phyloP scores from a whole-genome alignment of 2,888 invertebrate genomes.

The Papilio elwesi region DNA sequence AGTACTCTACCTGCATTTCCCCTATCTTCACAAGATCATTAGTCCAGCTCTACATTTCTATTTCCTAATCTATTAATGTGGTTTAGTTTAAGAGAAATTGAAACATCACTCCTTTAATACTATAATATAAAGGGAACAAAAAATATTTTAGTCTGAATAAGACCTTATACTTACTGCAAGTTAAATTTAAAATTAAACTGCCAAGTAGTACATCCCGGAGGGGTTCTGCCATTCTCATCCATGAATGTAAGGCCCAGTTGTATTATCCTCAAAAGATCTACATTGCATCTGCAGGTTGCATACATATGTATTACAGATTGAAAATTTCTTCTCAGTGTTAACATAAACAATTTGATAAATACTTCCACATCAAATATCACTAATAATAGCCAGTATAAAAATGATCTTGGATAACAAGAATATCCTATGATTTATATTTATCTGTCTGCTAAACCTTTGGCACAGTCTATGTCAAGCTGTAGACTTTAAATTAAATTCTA shows the following conservation, averaged over 20 bases:
- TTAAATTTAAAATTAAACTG: conserved; percentile 99
- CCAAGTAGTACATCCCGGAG: conserved; percentile 95
- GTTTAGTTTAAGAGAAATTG: neutral
- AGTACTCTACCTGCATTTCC: too few species aligned
- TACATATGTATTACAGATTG: neutral
- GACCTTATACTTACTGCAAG: conserved; percentile 87
- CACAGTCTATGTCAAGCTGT: too few species aligned
- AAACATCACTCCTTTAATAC: neutral
- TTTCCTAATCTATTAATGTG: neutral
- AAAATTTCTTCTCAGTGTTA: neutral
- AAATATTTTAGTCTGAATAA: neutral
- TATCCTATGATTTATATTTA: neutral
- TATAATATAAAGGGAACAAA: neutral
- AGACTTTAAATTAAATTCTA: too few species aligned
- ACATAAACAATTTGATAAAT: too few species aligned
- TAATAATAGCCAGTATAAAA: too few species aligned
- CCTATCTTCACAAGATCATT: too few species aligned
- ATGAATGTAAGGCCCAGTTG: conserved; percentile 96
- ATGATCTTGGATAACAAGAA: too few species aligned
- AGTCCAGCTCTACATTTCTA: neutral
- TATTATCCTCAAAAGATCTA: conserved; percentile 96
- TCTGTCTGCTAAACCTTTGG: neutral
- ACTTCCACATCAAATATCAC: too few species aligned
- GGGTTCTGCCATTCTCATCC: conserved; percentile 96
- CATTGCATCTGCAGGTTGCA: conserved; percentile 87